These are phyloP conservation scores for Xylota segnis DNA, from an alignment of 2,888 invertebrate genomes.

Conservation along the genomic window DNA sequence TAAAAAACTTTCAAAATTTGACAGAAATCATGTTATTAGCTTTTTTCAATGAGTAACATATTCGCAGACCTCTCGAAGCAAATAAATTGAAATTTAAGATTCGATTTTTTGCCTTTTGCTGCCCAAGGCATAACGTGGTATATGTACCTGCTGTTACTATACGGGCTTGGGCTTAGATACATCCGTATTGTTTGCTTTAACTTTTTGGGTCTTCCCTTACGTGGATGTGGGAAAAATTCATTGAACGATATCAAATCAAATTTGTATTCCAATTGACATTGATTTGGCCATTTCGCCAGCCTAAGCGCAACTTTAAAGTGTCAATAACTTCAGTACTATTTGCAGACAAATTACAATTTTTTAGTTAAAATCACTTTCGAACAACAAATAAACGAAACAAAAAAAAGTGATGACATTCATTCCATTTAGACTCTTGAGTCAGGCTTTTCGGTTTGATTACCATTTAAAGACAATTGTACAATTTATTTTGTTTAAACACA, in stretches of 20 bases:
- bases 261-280: slow-evolving; percentile 22
- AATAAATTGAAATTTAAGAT: not conserved
- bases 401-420: slow-evolving; percentile 18
- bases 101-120: not conserved
- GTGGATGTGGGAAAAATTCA: not conserved
- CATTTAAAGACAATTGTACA: slow-evolving; percentile 2
- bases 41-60: not conserved
- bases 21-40: slow-evolving; percentile 4
- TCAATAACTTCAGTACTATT: slow-evolving; percentile 34
- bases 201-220: not conserved
- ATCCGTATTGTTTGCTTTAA: not conserved
- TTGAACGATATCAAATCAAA: not conserved
- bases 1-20: not conserved
- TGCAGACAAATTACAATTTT: not conserved
- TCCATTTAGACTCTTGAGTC: slow-evolving; percentile 17
- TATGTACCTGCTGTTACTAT: no score
- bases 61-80: not conserved
- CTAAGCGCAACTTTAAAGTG: slow-evolving; percentile 29
- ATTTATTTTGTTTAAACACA: not conserved
- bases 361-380: slow-evolving; percentile 1
- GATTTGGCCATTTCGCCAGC: not conserved
- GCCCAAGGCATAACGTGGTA: not conserved
- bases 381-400: not conserved
- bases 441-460: not conserved
- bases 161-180: not conserved